A percentile compares a stretch with the other conserved stretches of the same genome.
Conservation (phyloP, 2,113 vertebrate genomes). For the Clinocottus analis region DNA sequence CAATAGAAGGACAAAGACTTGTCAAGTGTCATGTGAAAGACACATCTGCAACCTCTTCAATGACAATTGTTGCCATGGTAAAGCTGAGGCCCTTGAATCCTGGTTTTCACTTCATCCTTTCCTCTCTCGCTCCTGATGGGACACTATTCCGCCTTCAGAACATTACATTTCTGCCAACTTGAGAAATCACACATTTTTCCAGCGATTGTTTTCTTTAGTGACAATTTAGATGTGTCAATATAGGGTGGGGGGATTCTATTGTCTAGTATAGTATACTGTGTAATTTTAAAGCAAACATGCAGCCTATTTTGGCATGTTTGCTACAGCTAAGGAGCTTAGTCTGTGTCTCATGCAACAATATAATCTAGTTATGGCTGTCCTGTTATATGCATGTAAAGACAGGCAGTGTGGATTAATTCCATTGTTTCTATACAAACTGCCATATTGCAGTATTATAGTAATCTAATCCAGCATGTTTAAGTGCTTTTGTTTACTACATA, state of each 20-base stretch:
- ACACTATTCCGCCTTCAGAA: constrained; percentile 7
- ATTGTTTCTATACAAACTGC: constrained; percentile 19
- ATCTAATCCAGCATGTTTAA: constrained; percentile 33
- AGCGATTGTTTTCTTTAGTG: neutral
- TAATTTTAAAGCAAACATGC: neutral
- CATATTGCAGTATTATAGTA: constrained; percentile 6
- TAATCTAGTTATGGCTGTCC: constrained; percentile 33
- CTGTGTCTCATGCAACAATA: neutral
- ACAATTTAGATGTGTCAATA: neutral
- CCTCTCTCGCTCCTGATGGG: constrained; percentile 18
- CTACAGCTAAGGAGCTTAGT: constrained; percentile 30
- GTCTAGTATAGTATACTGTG: neutral
- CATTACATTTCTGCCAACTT: constrained; percentile 14
- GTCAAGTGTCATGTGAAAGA: constrained; percentile 42
- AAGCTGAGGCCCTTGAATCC: constrained; percentile 36
- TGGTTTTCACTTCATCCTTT: constrained; percentile 16
- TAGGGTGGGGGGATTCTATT: neutral
- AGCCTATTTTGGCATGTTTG: constrained; percentile 2
- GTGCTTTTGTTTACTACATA: constrained; percentile 5
- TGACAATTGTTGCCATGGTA: constrained; percentile 54
- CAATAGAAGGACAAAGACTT: constrained; percentile 48
- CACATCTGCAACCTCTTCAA: constrained; percentile 66
- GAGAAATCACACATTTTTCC: constrained; percentile 13
- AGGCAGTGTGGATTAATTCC: constrained; percentile 12
- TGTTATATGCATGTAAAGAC: constrained; percentile 14